Percentiles rank a stretch among this genome's conserved stretches.
Conservation (phyloP, 2,888 invertebrate genomes). For the Tachina fera region DNA sequence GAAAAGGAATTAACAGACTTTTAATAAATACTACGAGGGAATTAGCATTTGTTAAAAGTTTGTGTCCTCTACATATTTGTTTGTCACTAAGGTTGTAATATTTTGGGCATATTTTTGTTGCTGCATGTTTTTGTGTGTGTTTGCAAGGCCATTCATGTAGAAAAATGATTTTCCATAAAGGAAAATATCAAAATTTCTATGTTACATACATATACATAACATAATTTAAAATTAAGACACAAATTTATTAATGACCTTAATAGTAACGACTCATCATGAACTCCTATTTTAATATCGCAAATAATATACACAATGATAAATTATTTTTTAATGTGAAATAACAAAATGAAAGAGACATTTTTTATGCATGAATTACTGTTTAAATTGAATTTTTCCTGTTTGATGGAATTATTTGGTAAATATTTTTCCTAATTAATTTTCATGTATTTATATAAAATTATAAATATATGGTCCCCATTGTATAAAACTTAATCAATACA, state of each 20-base stretch:
- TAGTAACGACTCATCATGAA: not conserved
- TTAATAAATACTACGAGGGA: not conserved
- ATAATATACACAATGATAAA: constrained; percentile 14
- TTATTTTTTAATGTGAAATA: constrained; percentile 17
- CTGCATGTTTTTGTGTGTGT: not conserved
- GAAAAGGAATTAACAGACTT: constrained; percentile 1
- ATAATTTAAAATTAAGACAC: not conserved
- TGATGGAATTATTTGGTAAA: not conserved
- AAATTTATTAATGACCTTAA: constrained; percentile 14
- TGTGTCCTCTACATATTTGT: not conserved
- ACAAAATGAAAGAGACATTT: not conserved
- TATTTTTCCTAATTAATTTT: not conserved
- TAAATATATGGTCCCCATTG: constrained; percentile 58
- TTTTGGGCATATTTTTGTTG: not conserved
- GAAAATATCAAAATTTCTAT: constrained; percentile 8
- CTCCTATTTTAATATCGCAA: not conserved
- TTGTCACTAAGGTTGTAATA: not conserved
- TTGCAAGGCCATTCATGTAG: constrained; percentile 15
- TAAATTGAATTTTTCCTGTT: not conserved
- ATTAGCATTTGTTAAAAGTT: not conserved
- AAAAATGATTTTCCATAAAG: constrained; percentile 26
- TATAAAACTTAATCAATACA: constrained; percentile 13
- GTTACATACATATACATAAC: constrained; percentile 6
- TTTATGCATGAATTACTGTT: not conserved
- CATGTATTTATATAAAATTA: not conserved